These are phyloP conservation scores for Tupaia tana DNA, from an alignment of 2,113 vertebrate genomes.

Conservation along the genomic window DNA sequence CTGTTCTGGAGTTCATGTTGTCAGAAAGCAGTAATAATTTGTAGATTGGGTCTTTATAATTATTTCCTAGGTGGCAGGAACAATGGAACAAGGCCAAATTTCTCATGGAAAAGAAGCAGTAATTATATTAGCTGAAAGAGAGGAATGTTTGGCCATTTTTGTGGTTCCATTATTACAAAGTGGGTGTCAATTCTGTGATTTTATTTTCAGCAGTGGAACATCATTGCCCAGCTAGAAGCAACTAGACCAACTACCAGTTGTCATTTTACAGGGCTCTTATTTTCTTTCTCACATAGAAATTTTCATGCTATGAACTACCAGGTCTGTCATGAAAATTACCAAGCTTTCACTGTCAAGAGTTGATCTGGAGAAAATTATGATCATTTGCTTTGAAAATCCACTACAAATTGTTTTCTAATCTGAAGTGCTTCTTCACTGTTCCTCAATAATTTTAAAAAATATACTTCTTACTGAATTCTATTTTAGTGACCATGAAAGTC, in stretches of 20 bases:
- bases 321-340: neutral
- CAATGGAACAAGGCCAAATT: neutral
- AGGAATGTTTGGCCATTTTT: neutral
- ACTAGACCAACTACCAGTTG: neutral
- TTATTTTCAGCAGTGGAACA: conserved; percentile 18
- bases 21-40: neutral
- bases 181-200: neutral
- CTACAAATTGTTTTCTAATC: conserved; percentile 51
- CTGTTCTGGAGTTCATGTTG: neutral
- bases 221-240: neutral
- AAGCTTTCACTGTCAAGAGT: conserved; percentile 37
- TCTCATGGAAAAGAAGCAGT: neutral
- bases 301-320: neutral
- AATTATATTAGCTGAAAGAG: conserved; percentile 10
- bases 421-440: conserved; percentile 24
- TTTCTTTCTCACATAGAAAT: conserved; percentile 43
- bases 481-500: neutral
- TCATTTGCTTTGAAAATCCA: conserved; percentile 50
- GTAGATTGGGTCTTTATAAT: neutral
- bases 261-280: conserved; percentile 15
- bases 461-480: conserved; percentile 15
- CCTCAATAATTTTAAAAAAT: conserved; percentile 22
- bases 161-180: neutral
- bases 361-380: conserved; percentile 53
- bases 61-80: neutral